These are phyloP conservation scores for Irena cyanogastra DNA, from an alignment of 2,113 vertebrate species.

Conservation along the genomic window DNA sequence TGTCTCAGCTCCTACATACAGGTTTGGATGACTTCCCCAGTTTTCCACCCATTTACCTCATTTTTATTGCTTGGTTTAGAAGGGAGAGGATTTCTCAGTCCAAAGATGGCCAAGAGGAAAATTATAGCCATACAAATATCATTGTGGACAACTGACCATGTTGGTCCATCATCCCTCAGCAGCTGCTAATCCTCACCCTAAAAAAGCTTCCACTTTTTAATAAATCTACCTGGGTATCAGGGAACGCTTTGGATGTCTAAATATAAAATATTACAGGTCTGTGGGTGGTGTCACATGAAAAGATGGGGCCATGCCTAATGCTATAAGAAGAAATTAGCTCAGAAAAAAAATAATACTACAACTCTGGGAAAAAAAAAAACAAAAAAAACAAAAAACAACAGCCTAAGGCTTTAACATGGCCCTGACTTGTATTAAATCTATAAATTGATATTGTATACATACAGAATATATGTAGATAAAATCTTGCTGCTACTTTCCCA, in stretches of 20 bases:
- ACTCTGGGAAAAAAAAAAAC: neutral
- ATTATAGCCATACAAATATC: neutral
- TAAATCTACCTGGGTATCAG: neutral
- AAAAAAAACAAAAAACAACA: neutral
- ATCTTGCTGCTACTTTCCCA: neutral
- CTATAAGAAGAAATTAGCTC: neutral
- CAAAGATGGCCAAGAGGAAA: neutral
- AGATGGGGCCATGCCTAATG: neutral
- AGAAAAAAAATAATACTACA: neutral
- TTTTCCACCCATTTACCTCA: neutral
- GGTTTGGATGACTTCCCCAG: neutral
- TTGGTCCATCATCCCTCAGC: neutral
- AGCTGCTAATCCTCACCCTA: neutral
- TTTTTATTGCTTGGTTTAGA: neutral
- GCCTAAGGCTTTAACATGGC: neutral
- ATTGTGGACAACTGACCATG: neutral
- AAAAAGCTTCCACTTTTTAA: neutral
- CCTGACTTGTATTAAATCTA: neutral
- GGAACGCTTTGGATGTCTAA: neutral
- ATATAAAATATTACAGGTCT: neutral
- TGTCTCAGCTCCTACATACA: accelerated
- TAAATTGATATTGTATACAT: neutral
- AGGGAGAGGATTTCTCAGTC: neutral
- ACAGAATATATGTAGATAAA: neutral
- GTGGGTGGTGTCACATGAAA: neutral